phyloP scores from a whole-genome alignment of 1,140 invertebrate genomes.

The Zaprionus ghesquierei region DNA sequence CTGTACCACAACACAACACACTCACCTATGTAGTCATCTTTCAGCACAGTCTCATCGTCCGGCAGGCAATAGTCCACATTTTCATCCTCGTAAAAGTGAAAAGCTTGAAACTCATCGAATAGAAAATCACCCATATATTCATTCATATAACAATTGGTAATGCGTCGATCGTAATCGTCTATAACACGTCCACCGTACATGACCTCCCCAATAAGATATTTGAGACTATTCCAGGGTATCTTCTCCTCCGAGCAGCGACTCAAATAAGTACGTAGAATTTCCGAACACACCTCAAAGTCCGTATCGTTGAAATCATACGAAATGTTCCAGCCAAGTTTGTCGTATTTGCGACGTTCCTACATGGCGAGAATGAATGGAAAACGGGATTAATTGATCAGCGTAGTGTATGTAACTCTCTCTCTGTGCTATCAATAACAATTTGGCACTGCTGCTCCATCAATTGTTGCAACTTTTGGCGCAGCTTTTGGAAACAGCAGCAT shows the following conservation, averaged over 20 bases:
- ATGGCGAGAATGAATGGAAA: neutral
- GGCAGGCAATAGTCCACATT: slow-evolving; percentile 91
- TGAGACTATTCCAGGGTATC: slow-evolving; percentile 94
- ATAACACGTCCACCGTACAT: slow-evolving; percentile 97
- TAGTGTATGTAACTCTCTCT: slow-evolving; percentile 1
- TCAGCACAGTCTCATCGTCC: slow-evolving; percentile 84
- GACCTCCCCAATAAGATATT: slow-evolving; percentile 95
- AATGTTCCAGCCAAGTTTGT: slow-evolving; percentile 97
- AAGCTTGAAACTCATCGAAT: slow-evolving; percentile 94
- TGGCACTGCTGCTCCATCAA: slow-evolving; percentile 61
- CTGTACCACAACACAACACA: no score
- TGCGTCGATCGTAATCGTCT: slow-evolving; percentile 93
- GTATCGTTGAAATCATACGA: slow-evolving; percentile 96
- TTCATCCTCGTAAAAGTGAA: slow-evolving; percentile 92
- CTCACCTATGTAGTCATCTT: slow-evolving; percentile 88
- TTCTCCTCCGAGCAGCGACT: slow-evolving; percentile 86
- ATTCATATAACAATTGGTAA: slow-evolving; percentile 94
- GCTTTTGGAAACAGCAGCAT: slow-evolving; percentile 37
- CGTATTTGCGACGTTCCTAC: slow-evolving; percentile 94
- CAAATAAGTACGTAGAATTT: slow-evolving; percentile 92
- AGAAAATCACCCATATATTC: slow-evolving; percentile 97
- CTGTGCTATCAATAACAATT: slow-evolving; percentile 71
- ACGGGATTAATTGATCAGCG: slow-evolving; percentile 55
- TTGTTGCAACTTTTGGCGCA: slow-evolving; percentile 43
- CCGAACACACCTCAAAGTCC: slow-evolving; percentile 93